Conservation (phyloP, 2,113 vertebrate genomes). For the Dascyllus trimaculatus region DNA sequence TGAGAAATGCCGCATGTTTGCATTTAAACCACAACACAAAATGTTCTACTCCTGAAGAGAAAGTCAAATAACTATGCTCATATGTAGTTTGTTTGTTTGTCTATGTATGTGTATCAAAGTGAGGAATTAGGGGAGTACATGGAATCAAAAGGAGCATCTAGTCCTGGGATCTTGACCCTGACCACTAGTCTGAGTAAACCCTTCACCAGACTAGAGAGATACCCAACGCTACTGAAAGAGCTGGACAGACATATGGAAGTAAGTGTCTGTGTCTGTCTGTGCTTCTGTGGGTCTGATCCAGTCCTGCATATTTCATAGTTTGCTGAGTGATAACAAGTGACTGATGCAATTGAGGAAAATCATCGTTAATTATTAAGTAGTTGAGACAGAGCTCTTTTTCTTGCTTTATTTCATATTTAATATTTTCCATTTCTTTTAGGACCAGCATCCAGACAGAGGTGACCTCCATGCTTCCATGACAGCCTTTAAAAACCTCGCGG, state of each 20-base stretch:
- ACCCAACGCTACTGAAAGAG: slow-evolving; percentile 95
- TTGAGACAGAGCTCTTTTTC: background rate
- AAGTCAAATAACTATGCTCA: background rate
- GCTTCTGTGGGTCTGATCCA: background rate
- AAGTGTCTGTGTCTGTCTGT: background rate
- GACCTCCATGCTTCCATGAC: slow-evolving; percentile 93
- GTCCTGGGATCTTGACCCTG: slow-evolving; percentile 93
- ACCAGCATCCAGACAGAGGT: slow-evolving; percentile 92
- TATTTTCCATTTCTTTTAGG: slow-evolving; percentile 78
- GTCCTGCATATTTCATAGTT: no score
- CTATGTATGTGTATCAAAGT: slow-evolving; percentile 72
- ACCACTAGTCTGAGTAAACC: slow-evolving; percentile 97
- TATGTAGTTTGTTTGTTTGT: background rate
- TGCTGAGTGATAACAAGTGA: no score
- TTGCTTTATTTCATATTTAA: background rate
- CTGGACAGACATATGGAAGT: slow-evolving; percentile 99
- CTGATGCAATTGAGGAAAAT: no score
- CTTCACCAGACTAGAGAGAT: slow-evolving; percentile 96
- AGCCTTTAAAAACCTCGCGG: slow-evolving; percentile 93
- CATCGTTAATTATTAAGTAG: no score
- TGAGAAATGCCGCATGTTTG: background rate
- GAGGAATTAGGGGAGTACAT: slow-evolving; percentile 96
- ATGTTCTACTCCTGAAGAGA: no score
- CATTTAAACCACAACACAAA: background rate
- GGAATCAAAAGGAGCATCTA: slow-evolving; percentile 93